Evolutionary conservation across 1,140 invertebrate species (phyloP).

Genomic region (Harlomillsia oculata): DNA sequence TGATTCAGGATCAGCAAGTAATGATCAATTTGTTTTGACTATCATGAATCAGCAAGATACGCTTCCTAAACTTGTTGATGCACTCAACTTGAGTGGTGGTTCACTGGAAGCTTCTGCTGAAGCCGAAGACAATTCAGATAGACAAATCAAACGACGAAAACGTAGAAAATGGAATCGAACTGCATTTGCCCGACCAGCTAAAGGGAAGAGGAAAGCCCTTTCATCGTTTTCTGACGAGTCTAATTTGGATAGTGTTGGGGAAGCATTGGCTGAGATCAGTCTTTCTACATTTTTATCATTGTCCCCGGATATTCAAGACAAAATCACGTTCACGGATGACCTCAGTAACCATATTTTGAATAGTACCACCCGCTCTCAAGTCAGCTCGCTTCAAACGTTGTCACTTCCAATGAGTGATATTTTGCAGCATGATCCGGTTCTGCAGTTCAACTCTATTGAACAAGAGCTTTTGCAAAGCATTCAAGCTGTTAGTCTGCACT

Average conservation of each 20-base stretch:
- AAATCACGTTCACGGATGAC: neutral
- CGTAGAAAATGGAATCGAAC: constrained; percentile 29
- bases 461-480: constrained; percentile 32
- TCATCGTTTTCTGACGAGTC: constrained; percentile 3
- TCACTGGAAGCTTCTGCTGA: neutral
- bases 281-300: constrained; percentile 16
- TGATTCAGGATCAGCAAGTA: constrained; percentile 15
- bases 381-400: neutral
- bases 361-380: neutral
- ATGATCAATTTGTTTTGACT: constrained; percentile 21
- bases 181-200: constrained; percentile 23
- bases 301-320: constrained; percentile 3
- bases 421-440: constrained; percentile 4
- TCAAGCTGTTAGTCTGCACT: constrained; percentile 25
- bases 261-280: constrained; percentile 26
- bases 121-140: neutral
- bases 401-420: neutral
- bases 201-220: constrained; percentile 22
- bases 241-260: constrained; percentile 19
- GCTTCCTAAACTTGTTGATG: neutral
- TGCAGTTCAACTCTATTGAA: constrained; percentile 13
- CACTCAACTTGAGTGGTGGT: neutral
- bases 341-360: neutral
- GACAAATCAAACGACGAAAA: constrained; percentile 11
- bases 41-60: constrained; percentile 8